Base-by-base conservation (phyloP, 2,113 vertebrate genomes). In the Carassius gibelio region DNA sequence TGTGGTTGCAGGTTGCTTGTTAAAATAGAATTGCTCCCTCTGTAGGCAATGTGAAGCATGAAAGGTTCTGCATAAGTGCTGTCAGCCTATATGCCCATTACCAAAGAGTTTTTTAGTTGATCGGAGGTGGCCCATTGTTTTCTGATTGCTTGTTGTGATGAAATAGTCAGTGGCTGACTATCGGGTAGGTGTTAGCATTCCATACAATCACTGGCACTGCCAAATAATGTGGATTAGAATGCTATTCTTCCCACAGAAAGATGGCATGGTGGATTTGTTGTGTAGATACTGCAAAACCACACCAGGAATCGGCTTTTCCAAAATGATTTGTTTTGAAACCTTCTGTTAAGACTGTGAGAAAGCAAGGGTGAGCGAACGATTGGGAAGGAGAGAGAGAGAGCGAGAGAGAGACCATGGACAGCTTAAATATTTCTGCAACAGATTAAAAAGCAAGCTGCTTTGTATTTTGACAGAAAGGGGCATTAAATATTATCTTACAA, bases 361-460 rank as follows among this genome's bases (percentile, higher is more conserved):
- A 59, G 64, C 6, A 5, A 81, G 57, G n/a, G 42, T 38, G 48
- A 77, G 59, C 0, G 50, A 23, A 38, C 48, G 71, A 83, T 42
- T 61, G 52, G 71, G 15, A 11, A 17, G 36, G 26, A 34, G 14
- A 3, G 26, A 21, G 9, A 38, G 5, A 85, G 26, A 34, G 14
- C 1, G 26, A 21, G 9, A 38, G 5, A 85, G n/a, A 50, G 7
- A 59, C 72, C 21, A 42, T 8, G n/a, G 48, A 64, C 59, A 75
- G 50, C 84, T 86, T 85, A 87, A 82, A 83, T 71, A 78, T 72
- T 84, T 83, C 84, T 82, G 81, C 82, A 59, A 72, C 15, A 71
- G 84, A 84, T 87, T 89, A 83, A 81, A 75, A 83, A 85, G 45
- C 21, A 87, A 87, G 79, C 82, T 79, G 66, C 66, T 84, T 86